Evolutionary conservation across 2,888 invertebrate species (phyloP), one percentile per base, ranked within the genome.

Genomic region (Drosophila prolongata): DNA sequence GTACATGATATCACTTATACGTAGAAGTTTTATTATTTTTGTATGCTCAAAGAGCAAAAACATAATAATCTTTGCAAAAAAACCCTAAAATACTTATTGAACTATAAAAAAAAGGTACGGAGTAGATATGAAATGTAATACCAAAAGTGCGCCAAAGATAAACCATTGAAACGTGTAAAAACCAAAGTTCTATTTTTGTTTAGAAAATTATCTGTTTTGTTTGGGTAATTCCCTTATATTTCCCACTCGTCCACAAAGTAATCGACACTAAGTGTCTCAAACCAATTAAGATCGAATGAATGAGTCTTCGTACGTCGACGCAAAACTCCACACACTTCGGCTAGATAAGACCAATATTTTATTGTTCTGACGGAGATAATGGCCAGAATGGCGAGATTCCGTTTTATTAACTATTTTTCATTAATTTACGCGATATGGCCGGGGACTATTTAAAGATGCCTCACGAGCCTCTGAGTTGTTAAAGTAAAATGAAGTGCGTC

Each of bases 401-500:
- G 35, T 43, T 53, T 46, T 35, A 14, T 58, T 42, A 71, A 65
- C 60, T 56, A 57, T 71, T 78, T 76, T 75, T 79, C 78, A 89
- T 84, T 79, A 74, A 73, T 79, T 74, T 37, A 40, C 55, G 49
- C 19, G 56, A 50, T 49, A 49, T 64, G 54, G 34, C 14, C 11
- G 43, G 13, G 35, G 53, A 49, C 88, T 83, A 83, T 83, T 80
- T 88, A 83, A 83, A 62, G 50, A 62, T 72, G 54, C 53, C 42
- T 14, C 60, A 19, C 10, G 16, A n/a, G 27, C 58, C 35, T 50
- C 8, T 6, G 30, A 46, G 14, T 11, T 34, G 65, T 55, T 60
- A 72, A 68, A 67, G 59, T 55, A 66, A 77, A 79, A 90, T 90
- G 90, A 89, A 85, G 82, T 77, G 58, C 13, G 53, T 67, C 8